These are phyloP conservation scores for Actinemys pallida DNA, from an alignment of 2,113 vertebrate genomes.

Conservation along the genomic window DNA sequence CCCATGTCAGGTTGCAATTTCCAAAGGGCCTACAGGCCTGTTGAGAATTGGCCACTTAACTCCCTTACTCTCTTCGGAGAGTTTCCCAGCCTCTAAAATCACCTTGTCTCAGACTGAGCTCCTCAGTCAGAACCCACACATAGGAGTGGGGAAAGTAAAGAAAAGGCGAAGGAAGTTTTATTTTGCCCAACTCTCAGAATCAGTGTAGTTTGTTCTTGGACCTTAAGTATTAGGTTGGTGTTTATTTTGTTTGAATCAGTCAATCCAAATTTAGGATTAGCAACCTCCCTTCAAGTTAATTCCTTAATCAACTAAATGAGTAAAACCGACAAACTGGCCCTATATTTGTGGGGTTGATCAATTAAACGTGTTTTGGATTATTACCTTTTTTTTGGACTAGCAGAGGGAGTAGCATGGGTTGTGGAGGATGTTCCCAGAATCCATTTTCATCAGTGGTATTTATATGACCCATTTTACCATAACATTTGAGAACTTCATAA, in stretches of 20 bases:
- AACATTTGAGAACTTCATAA: background rate
- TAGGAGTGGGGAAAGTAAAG: background rate
- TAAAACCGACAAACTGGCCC: background rate
- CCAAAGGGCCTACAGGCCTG: background rate
- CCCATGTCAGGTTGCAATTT: background rate
- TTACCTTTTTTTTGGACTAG: rapidly evolving
- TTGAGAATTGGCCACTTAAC: background rate
- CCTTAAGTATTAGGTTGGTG: background rate
- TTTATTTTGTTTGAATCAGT: background rate
- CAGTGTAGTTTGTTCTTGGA: background rate
- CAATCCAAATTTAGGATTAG: background rate
- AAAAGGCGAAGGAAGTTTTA: background rate
- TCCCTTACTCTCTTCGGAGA: background rate
- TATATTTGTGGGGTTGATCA: background rate
- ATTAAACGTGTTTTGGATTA: background rate
- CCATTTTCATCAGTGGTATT: background rate
- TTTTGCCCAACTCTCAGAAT: background rate
- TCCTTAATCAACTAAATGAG: background rate
- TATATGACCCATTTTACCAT: background rate
- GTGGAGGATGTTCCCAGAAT: background rate
- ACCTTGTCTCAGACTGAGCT: background rate
- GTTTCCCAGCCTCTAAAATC: background rate
- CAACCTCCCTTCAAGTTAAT: too few relatives aligned
- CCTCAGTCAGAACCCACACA: background rate
- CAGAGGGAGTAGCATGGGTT: background rate